These are phyloP conservation scores for Sanderia malayensis DNA, from an alignment of 30 jellyfish, hydroid and myxozoan genomes.

Conservation along the genomic window DNA sequence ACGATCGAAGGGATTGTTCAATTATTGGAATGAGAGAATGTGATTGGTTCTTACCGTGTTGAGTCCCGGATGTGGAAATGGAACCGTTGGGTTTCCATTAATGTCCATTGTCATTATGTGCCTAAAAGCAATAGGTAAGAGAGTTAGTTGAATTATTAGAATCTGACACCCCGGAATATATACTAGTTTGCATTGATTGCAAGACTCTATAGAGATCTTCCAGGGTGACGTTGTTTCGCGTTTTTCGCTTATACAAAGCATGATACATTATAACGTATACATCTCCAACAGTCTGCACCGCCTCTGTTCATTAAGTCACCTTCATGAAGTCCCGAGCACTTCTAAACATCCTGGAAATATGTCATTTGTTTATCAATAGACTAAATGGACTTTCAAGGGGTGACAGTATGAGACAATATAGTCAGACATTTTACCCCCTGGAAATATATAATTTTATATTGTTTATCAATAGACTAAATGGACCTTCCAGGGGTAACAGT, in stretches of 20 bases:
- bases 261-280: too few relatives aligned
- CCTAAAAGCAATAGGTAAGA: constrained; percentile 31
- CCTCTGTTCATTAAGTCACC: too few relatives aligned
- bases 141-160: too few relatives aligned
- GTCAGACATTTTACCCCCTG: not conserved
- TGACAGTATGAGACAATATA: too few relatives aligned
- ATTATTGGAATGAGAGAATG: not conserved
- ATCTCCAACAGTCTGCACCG: too few relatives aligned
- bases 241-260: too few relatives aligned
- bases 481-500: not conserved
- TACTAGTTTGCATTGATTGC: not conserved
- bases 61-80: constrained; percentile 80
- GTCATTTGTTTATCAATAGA: too few relatives aligned
- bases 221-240: too few relatives aligned
- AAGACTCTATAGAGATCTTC: too few relatives aligned
- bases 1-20: not conserved
- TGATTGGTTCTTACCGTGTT: constrained; percentile 73
- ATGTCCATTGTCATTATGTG: constrained; percentile 65
- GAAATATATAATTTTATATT: not conserved
- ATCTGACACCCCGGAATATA: not conserved
- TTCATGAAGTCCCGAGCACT: too few relatives aligned
- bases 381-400: too few relatives aligned
- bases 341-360: constrained; percentile 57
- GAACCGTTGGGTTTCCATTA: constrained; percentile 85
- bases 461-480: not conserved